These are phyloP conservation scores for human (Homo sapiens) DNA, from an alignment of 2,113 vertebrate species.

Conservation along the genomic window GRCh38 chr4:12501501-12502000, in stretches of 20 bases:
- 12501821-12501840: neutral
- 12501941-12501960: too few relatives aligned
- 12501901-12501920: neutral
- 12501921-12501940: neutral
- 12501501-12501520: neutral
- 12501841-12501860: neutral
- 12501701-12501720: neutral
- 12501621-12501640: neutral
- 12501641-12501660: neutral
- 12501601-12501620: neutral
- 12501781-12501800: neutral
- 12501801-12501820: neutral
- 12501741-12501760: neutral
- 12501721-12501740: neutral
- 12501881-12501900: neutral
- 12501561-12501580: neutral
- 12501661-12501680: neutral
- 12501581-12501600: neutral
- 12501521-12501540: neutral
- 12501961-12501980: neutral
- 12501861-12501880: neutral
- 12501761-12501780: neutral
- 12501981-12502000: neutral
- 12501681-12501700: neutral
- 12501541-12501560: neutral